Base-by-base conservation (phyloP, 2,888 invertebrate species). In the Coenonympha arcania region DNA sequence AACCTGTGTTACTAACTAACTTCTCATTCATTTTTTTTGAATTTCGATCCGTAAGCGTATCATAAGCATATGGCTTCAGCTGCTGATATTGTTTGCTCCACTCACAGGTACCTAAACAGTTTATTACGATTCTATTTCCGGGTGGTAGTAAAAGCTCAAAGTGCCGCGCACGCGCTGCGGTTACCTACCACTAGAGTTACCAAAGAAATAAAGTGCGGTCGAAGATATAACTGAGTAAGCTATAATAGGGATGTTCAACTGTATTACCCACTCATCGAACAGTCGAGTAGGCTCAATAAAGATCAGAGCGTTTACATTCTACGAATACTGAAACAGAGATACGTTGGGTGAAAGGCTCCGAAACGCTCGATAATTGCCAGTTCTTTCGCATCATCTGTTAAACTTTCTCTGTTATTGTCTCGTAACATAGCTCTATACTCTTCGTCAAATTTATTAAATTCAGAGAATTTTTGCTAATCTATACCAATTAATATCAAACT, bases 151-250 rank as follows among this genome's bases (percentile, higher is more conserved):
- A 59, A 58, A 50, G 45, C 53, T 56, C 52, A 55, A 54, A 57
- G 57, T 40, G 28, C 55, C 56, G 59, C 65, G 63, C 66, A 67
- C 64, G 66, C 63, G 66, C 62, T 68, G 71, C 59, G 74, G 69
- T 73, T 63, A 54, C 59, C 49, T 50, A 41, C 34, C 34, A 42
- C 50, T 56, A 41, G 34, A 55, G 50, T 57, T 41, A 36, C 45
- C 70, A 61, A 68, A 64, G 42, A 63, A 62, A 66, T 71, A 71
- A 66, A 68, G 58, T 69, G 70, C 65, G 72, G 68, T 68, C 54
- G 19, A 45, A 45, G 49, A 57, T 61, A 60, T 16, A 6, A 5
- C 30, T 24, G 24, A 6, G 24, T 9, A 24, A 9, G 43, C 52
- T 45, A 53, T 57, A 55, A 59, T 58, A 54, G 52, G 57, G 54